phyloP scores from a whole-genome alignment of 2,113 vertebrate species.

The Cheirogaleus medius region DNA sequence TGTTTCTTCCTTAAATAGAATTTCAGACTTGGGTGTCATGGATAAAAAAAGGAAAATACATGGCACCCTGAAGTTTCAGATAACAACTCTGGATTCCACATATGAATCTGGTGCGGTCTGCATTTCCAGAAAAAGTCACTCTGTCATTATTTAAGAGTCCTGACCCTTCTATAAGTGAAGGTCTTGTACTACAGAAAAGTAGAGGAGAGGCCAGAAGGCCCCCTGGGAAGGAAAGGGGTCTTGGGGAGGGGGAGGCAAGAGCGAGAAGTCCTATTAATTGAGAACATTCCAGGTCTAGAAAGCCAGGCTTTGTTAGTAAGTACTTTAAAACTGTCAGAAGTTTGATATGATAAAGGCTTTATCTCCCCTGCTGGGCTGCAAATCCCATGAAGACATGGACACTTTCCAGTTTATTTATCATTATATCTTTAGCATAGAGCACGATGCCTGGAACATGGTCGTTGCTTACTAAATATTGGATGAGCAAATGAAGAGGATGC shows the following conservation, averaged over 20 bases:
- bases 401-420: background rate
- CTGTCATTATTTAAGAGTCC: background rate
- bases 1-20: constrained; percentile 20
- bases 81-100: background rate
- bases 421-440: background rate
- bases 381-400: background rate
- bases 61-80: background rate
- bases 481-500: background rate
- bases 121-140: background rate
- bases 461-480: background rate
- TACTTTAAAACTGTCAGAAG: background rate
- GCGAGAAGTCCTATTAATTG: background rate
- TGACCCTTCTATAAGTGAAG: background rate
- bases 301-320: background rate
- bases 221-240: too few species aligned
- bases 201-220: background rate
- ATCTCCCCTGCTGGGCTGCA: background rate
- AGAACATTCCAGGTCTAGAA: background rate
- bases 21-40: background rate
- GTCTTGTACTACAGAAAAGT: background rate
- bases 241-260: background rate
- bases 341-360: background rate
- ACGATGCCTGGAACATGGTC: background rate
- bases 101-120: background rate
- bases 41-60: background rate